phyloP scores from a whole-genome alignment of 2,888 invertebrate species.

The Volucella inflata region DNA sequence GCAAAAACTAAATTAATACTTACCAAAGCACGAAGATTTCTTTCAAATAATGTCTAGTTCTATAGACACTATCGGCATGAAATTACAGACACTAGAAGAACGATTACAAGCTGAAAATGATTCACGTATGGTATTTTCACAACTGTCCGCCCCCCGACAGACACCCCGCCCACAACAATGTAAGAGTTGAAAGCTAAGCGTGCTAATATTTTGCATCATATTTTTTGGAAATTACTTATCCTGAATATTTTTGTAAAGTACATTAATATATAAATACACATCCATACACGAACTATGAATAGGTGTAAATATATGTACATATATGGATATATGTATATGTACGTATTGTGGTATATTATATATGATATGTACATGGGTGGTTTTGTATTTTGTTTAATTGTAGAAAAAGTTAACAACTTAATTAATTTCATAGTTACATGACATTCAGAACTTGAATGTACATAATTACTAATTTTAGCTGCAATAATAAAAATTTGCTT shows the following conservation, averaged over 20 bases:
- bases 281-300: no score
- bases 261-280: no score
- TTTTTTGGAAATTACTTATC: constrained; percentile 11
- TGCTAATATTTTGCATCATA: constrained; percentile 41
- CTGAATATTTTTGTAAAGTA: no score
- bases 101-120: constrained; percentile 86
- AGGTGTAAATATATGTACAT: no score
- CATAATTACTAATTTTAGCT: no score
- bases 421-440: no score
- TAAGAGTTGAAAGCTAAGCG: constrained; percentile 85
- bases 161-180: constrained; percentile 85
- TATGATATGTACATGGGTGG: no score
- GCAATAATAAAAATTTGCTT: not conserved
- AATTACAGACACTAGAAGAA: constrained; percentile 92
- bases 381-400: no score
- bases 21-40: constrained; percentile 32
- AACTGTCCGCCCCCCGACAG: constrained; percentile 83
- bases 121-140: constrained; percentile 83
- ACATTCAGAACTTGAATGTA: no score
- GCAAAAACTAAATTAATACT: constrained; percentile 50
- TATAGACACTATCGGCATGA: constrained; percentile 87
- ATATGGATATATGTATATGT: no score
- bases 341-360: no score
- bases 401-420: no score
- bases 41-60: constrained; percentile 87